Base-by-base conservation (phyloP, 2,888 invertebrate species). In the Torymus auratus region DNA sequence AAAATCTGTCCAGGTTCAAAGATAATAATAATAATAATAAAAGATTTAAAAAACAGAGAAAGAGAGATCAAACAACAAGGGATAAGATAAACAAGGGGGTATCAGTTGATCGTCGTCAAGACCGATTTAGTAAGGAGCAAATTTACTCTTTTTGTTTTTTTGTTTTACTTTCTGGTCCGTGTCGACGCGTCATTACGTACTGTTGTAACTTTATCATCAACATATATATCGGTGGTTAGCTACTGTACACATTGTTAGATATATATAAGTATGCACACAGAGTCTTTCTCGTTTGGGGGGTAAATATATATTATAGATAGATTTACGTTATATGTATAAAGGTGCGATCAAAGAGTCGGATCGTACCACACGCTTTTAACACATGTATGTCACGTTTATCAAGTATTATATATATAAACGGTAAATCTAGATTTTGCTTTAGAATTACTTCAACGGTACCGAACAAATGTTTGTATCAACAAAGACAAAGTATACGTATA, bases 51-150 rank as follows among this genome's bases (percentile, higher is more conserved):
- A 52, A 62, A 62, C 41, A 73, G 41, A 41, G 5, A 41, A 41
- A 41, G 41, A 41, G 41, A 41, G 41, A 41, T 41, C 41, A 64
- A 23, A 67, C 55, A 28, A 58, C 53, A 53, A 68, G 73, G 60
- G 67, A 41, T 41, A 28, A 53, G 55, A 28, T 56, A 62, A 74
- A 67, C 55, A 68, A 41, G 75, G 62, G 55, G 74, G 15, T 70
- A 55, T 71, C 71, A 62, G 78, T 56, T 82, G 78, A 79, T 82
- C 68, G 76, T 82, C 82, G 68, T 79, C 78, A 72, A 76, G 82
- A 81, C 70, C 61, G 77, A 67, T 67, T 62, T 13, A 60, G 28
- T 70, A 53, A 70, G 53, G 70, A 74, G 61, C 10, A 65, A 64
- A 41, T 41, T 41, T 41, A 7, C 41, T 41, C 41, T 41, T 41